Percentiles rank a stretch among this genome's conserved stretches.
Evolutionary conservation across 1,140 invertebrate genomes (phyloP).

Genomic region (Zaprionus capensis): DNA sequence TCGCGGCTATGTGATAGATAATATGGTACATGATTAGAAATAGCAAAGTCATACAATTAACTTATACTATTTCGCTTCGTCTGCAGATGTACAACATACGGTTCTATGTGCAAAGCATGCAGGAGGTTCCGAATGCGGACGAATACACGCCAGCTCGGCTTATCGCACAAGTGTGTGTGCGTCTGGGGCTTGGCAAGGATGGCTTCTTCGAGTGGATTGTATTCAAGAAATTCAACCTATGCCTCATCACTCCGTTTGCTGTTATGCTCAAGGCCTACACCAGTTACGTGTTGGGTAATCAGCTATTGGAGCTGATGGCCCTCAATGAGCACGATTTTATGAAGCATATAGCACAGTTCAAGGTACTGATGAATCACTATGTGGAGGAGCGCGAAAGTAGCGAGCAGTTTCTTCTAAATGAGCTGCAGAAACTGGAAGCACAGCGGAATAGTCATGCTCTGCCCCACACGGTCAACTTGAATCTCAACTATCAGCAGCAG

Average conservation of each 20-base stretch:
- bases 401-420: slow-evolving; percentile 64
- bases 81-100: slow-evolving; percentile 76
- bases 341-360: slow-evolving; percentile 53
- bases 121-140: slow-evolving; percentile 37
- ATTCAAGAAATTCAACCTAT: slow-evolving; percentile 61
- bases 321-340: slow-evolving; percentile 75
- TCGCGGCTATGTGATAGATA: slow-evolving; percentile 74
- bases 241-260: slow-evolving; percentile 63
- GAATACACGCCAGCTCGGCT: slow-evolving; percentile 71
- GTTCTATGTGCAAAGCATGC: slow-evolving; percentile 70
- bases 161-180: slow-evolving; percentile 72
- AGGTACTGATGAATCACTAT: slow-evolving; percentile 65
- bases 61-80: background rate
- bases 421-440: slow-evolving; percentile 64
- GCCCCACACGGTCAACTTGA: slow-evolving; percentile 55
- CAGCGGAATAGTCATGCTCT: slow-evolving; percentile 61
- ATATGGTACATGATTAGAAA: slow-evolving; percentile 55
- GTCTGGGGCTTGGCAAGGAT: slow-evolving; percentile 53
- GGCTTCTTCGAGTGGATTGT: slow-evolving; percentile 74
- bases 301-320: slow-evolving; percentile 70
- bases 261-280: slow-evolving; percentile 73
- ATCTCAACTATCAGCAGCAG: slow-evolving; percentile 70
- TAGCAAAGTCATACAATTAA: background rate
- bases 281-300: slow-evolving; percentile 76
- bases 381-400: slow-evolving; percentile 70